Percentiles rank a stretch among this genome's conserved stretches.
Evolutionary conservation across 2,113 vertebrate species (phyloP).

Genomic region (Galeopterus variegatus): DNA sequence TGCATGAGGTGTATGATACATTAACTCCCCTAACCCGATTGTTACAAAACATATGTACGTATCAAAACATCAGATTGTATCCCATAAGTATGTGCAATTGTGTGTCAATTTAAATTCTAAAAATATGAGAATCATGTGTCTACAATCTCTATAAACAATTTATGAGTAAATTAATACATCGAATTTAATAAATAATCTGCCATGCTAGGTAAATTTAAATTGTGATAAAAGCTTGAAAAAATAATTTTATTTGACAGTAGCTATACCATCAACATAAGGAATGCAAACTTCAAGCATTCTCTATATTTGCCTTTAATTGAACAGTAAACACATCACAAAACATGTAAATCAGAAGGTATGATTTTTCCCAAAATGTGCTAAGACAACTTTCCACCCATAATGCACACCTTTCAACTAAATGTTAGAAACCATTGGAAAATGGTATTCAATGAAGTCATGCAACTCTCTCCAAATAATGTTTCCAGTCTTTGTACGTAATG

Average conservation of each 20-base stretch:
- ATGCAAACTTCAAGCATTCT: background rate
- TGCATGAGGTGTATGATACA: no score
- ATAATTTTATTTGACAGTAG: background rate
- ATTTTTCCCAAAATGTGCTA: background rate
- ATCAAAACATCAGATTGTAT: no score
- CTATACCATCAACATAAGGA: background rate
- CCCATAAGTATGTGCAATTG: no score
- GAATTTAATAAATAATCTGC: background rate
- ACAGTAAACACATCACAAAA: slow-evolving; percentile 1
- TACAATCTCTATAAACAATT: background rate
- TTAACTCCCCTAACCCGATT: no score
- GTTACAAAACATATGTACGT: no score
- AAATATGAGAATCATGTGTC: background rate
- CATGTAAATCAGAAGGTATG: background rate
- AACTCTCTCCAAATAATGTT: background rate
- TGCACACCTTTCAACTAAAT: slow-evolving; percentile 50
- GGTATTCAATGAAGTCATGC: background rate
- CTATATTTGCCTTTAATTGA: background rate
- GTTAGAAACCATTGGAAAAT: slow-evolving; percentile 34
- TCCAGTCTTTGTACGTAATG: background rate
- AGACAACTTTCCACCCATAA: background rate
- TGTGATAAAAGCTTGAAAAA: background rate
- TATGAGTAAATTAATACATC: background rate
- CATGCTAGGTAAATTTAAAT: background rate
- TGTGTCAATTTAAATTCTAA: no score